A percentile compares a stretch with the other conserved stretches of the same genome.
Evolutionary conservation across 1,140 invertebrate species (phyloP).

Genomic region (Brachionus sp.): DNA sequence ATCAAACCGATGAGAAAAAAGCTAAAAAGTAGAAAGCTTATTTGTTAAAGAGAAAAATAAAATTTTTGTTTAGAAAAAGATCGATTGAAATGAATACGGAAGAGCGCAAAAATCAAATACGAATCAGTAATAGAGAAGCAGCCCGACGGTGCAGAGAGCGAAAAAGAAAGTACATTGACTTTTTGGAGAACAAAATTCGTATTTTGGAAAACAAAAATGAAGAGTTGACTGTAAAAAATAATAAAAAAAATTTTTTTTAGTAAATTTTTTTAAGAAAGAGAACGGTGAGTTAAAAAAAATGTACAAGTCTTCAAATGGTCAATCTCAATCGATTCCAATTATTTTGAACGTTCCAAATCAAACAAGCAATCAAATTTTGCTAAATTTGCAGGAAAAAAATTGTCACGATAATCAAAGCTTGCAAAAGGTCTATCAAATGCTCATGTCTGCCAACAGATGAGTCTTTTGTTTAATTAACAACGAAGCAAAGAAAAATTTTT

Average conservation of each 20-base stretch:
- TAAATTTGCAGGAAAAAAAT: slow-evolving; percentile 2
- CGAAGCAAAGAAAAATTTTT: not conserved
- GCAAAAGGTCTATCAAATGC: slow-evolving; percentile 12
- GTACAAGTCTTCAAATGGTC: not conserved
- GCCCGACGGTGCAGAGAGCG: slow-evolving; percentile 4
- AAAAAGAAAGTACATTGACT: slow-evolving; percentile 20
- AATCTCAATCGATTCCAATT: slow-evolving; percentile 2
- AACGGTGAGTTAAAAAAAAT: not conserved
- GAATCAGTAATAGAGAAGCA: slow-evolving; percentile 11
- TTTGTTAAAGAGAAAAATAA: not conserved
- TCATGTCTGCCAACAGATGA: not conserved
- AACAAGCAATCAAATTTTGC: not conserved
- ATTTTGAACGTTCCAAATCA: slow-evolving; percentile 27
- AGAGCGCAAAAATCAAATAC: not conserved
- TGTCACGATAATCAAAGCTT: not conserved
- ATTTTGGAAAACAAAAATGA: not conserved
- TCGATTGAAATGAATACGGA: slow-evolving; percentile 7
- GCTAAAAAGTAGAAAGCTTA: not conserved
- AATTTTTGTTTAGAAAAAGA: not conserved
- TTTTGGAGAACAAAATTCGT: slow-evolving; percentile 4
- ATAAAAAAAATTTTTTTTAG: not conserved
- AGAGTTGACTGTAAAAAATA: not conserved
- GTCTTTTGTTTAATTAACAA: not conserved
- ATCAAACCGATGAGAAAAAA: slow-evolving; percentile 15
- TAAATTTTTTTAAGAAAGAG: not conserved